Base-by-base conservation (phyloP, 1,140 invertebrate species). In the Parapsyche elsis region DNA sequence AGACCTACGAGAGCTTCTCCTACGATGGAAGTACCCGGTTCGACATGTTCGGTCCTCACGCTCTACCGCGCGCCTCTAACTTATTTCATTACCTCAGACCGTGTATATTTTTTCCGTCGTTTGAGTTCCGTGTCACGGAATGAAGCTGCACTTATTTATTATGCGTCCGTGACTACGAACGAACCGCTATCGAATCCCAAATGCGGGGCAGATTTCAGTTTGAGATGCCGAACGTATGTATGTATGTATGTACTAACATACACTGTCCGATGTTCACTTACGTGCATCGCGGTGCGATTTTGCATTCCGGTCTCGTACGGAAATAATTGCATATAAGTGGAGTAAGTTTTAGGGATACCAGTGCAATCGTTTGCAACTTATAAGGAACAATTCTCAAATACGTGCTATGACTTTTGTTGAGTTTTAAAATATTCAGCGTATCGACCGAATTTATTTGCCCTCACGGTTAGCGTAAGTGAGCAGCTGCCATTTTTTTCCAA, bases 401-500 rank as follows among this genome's bases (percentile, higher is more conserved):
- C 5, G 2, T 21, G 53, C 19, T 24, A 12, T 23, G 10, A 67
- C 5, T 21, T 21, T 67, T 67, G 24, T 38, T 7, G 2, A 38
- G 7, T 38, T 38, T 38, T 38, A 38, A 38, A 38, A n/a, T n/a
- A n/a, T n/a, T n/a, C n/a, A n/a, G 30, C 30, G 30, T 38, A 38
- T 38, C 30, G 30, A 38, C 30, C 2, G 2, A 38, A 38, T 38
- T 38, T 38, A 38, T 38, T 38, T 38, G 30, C 30, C 30, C 30
- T 38, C 30, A 38, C 30, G 12, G 5, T 67, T 26, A 16, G 5
- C 5, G 4, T 5, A 5, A 23, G 21, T 57, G 45, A 79, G 24
- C 80, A 78, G 21, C 75, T 81, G 80, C 67, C 76, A 70, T 78
- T 78, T 76, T n/a, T 80, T 81, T 74, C 76, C 12, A 19, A 67